phyloP scores from a whole-genome alignment of 1,140 invertebrate species.

The Pseudoatta argentina region DNA sequence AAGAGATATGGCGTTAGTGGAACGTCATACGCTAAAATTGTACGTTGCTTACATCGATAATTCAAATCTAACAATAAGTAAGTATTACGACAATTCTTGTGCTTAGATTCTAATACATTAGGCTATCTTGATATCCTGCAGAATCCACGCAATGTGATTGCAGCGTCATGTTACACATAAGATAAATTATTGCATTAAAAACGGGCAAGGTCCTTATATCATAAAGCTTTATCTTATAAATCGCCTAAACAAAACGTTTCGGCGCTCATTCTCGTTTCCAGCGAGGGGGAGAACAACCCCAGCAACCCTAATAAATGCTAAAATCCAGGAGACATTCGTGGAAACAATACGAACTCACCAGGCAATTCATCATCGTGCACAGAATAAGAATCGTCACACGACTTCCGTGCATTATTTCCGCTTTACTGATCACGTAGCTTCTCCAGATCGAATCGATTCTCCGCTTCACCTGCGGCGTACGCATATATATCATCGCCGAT shows the following conservation, averaged over 20 bases:
- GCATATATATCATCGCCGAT: slow-evolving; percentile 1
- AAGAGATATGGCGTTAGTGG: too few relatives aligned
- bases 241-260: not conserved
- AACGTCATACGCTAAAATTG: too few relatives aligned
- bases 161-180: not conserved
- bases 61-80: too few relatives aligned
- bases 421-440: slow-evolving; percentile 20
- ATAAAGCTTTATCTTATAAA: not conserved
- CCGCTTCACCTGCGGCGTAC: slow-evolving; percentile 58
- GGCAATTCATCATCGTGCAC: slow-evolving; percentile 41
- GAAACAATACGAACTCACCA: slow-evolving; percentile 61
- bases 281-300: not conserved
- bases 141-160: slow-evolving; percentile 3
- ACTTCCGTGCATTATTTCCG: slow-evolving; percentile 59
- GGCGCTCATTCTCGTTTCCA: not conserved
- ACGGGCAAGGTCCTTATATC: not conserved
- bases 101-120: not conserved
- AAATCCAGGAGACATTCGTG: slow-evolving; percentile 7
- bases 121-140: not conserved
- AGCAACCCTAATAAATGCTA: not conserved
- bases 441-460: not conserved
- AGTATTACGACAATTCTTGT: too few relatives aligned
- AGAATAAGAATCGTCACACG: slow-evolving; percentile 53
- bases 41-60: too few relatives aligned
- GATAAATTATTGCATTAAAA: not conserved